Percentiles rank a stretch among this genome's conserved stretches.
These are phyloP conservation scores for Heliothis subflexa DNA, from an alignment of 1,140 invertebrate genomes.

Conservation along the genomic window DNA sequence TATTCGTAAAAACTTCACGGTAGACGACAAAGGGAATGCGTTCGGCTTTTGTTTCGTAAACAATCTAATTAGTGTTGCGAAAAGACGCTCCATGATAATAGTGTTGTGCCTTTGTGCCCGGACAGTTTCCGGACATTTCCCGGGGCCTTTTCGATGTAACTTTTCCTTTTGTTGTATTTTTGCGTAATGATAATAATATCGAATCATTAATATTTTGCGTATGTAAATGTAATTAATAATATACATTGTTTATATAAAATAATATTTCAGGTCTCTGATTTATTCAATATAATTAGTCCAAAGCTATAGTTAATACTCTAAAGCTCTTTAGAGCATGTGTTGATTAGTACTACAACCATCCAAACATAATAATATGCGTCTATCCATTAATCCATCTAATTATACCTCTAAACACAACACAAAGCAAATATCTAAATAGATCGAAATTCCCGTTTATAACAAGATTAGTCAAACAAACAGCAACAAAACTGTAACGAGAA, in stretches of 20 bases:
- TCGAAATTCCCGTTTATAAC: not conserved
- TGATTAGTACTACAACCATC: not conserved
- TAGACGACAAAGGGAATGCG: conserved; percentile 54
- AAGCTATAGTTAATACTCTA: not conserved
- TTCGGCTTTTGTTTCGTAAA: conserved; percentile 62
- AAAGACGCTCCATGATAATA: conserved; percentile 34
- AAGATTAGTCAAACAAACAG: not conserved
- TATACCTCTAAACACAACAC: not conserved
- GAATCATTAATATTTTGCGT: too few species aligned
- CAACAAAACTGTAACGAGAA: not conserved
- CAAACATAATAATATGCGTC: not conserved
- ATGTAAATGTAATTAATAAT: too few species aligned
- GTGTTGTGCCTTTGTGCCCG: conserved; percentile 3
- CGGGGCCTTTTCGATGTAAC: not conserved
- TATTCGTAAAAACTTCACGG: conserved; percentile 37
- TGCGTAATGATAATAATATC: not conserved
- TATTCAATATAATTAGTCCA: not conserved
- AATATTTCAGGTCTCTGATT: not conserved
- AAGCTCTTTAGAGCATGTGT: not conserved
- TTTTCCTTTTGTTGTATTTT: not conserved
- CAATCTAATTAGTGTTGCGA: conserved; percentile 65
- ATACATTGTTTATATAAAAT: too few species aligned
- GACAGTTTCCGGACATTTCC: not conserved
- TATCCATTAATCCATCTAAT: not conserved
- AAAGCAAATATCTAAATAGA: not conserved